Evolutionary conservation across 2,888 invertebrate species (phyloP), one percentile per base, ranked within the genome.

Genomic region (Erebia palarica): DNA sequence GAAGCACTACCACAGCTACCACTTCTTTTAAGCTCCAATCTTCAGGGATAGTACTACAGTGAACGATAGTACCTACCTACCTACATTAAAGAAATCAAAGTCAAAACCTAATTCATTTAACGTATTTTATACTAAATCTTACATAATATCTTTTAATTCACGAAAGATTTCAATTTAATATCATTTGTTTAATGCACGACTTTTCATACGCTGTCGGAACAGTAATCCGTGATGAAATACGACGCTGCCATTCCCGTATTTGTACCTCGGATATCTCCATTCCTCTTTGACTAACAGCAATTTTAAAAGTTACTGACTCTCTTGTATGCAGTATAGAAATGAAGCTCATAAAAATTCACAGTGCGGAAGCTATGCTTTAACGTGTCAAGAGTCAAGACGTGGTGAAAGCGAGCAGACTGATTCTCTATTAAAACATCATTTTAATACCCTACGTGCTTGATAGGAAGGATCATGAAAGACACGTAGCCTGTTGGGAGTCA

Each of bases 251-350:
- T 85, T 89, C 86, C 84, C 87, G 89, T 89, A 91, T 91, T 91
- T 90, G 91, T 90, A 90, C 88, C 90, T 84, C 84, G 82, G 83
- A 90, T 90, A 91, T 90, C 90, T 90, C 89, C 89, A 90, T 91
- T 91, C 90, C 89, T 88, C 90, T 90, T 90, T 91, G 90, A 90
- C 88, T 89, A 83, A 83, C 84, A 87, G 90, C 86, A 90, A 87
- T 89, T 90, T 86, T 85, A 84, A 86, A 87, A 87, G 89, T 87
- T 88, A 87, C 84, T 79, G 84, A 79, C 84, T 90, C 91, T 88
- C 90, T 78, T 78, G 90, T 84, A 90, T 85, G 86, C 89, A 88
- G 89, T 76, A 73, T 81, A 79, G 78, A 82, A 82, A 84, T 86
- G 88, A 87, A 87, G 85, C 88, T 90, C 90, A 90, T 91, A 91